Evolutionary conservation across 2,113 vertebrate species (phyloP).

Genomic region (Cygnus buccinator): DNA sequence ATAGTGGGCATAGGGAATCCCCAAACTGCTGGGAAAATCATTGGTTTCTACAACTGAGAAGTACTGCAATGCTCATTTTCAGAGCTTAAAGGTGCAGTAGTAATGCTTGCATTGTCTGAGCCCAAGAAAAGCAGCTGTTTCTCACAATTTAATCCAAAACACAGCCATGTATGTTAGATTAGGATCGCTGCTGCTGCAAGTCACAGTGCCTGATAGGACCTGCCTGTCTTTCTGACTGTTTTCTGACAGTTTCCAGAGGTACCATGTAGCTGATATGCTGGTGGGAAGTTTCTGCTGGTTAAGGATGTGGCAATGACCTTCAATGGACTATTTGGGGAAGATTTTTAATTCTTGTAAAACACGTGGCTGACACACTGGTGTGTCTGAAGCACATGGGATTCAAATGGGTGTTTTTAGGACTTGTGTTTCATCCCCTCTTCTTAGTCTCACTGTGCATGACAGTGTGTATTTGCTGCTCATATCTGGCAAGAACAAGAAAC

Average conservation of each 20-base stretch:
- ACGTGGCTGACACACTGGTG: not conserved
- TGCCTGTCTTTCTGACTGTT: not conserved
- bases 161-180: fast-evolving
- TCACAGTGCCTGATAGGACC: not conserved
- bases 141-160: not conserved
- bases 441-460: fast-evolving
- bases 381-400: not conserved
- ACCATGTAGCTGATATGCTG: not conserved
- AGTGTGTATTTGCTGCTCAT: fast-evolving
- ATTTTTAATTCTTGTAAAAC: not conserved
- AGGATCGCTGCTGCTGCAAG: not conserved
- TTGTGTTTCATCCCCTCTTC: not conserved
- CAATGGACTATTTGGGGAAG: not conserved
- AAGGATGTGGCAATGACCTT: not conserved
- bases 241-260: not conserved
- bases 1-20: not conserved
- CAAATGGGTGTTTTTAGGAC: fast-evolving
- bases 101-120: not conserved
- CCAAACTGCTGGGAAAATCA: not conserved
- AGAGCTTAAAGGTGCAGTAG: not conserved
- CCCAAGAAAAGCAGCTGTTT: not conserved
- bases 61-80: not conserved
- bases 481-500: not conserved
- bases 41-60: not conserved
- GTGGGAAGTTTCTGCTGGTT: not conserved